Conservation (phyloP, 1,140 invertebrate species). For the Portunus trituberculatus region DNA sequence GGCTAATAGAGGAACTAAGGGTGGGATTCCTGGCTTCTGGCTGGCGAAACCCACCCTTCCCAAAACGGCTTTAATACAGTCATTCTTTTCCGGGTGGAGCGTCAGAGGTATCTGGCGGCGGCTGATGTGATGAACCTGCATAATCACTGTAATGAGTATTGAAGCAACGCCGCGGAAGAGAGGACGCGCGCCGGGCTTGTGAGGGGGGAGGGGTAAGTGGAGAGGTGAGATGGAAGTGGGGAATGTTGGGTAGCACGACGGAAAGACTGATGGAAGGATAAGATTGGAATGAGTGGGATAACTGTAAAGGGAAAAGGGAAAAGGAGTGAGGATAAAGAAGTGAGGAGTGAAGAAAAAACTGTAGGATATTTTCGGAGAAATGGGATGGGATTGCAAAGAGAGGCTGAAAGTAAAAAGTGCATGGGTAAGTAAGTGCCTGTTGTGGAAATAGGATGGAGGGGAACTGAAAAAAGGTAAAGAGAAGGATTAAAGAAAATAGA, state of each 20-base stretch:
- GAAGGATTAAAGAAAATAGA: neutral
- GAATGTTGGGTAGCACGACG: no score
- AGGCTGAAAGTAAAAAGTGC: no score
- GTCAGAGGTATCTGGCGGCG: neutral
- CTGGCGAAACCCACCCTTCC: neutral
- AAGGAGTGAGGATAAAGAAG: neutral
- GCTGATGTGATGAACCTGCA: slow-evolving; percentile 40
- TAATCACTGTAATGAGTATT: slow-evolving; percentile 46
- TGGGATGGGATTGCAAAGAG: no score
- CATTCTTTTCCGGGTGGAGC: neutral
- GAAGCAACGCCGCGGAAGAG: neutral
- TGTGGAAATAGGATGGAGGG: no score
- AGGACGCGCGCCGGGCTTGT: no score
- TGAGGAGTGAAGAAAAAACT: no score
- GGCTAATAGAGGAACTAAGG: neutral
- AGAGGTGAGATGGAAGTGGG: no score
- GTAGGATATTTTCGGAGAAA: no score
- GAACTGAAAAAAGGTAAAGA: no score
- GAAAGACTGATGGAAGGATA: neutral
- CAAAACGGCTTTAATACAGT: neutral
- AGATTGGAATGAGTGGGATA: neutral
- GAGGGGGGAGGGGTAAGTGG: no score
- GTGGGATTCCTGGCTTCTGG: neutral
- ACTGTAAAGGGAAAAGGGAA: neutral
- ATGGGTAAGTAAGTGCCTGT: no score